Evolutionary conservation across 2,797 vertebrate genomes (phyloP).

Genomic region (Muscicapa striata): DNA sequence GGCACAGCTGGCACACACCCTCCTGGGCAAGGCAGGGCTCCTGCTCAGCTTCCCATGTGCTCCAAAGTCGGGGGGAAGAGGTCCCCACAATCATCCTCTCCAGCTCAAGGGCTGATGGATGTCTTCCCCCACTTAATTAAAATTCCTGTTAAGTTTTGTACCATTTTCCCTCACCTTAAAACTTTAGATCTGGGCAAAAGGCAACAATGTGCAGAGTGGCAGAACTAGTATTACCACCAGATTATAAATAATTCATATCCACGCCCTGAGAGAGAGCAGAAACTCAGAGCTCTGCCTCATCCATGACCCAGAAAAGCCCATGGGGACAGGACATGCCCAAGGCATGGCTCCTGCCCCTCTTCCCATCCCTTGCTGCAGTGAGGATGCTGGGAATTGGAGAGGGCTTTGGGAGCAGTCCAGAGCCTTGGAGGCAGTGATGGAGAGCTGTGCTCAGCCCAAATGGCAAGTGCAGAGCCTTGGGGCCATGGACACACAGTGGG

Average conservation of each 20-base stretch:
- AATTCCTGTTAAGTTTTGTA: background rate
- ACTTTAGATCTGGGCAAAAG: background rate
- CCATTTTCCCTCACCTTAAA: background rate
- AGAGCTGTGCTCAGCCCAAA: background rate
- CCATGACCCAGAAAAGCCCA: conserved; percentile 27
- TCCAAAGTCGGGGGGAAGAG: background rate
- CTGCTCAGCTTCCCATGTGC: accelerated
- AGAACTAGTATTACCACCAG: conserved; percentile 34
- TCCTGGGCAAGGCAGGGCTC: background rate
- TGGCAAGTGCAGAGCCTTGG: background rate
- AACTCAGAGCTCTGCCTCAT: background rate
- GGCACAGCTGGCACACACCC: background rate
- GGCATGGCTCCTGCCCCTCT: background rate
- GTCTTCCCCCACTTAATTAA: background rate
- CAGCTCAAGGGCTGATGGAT: background rate
- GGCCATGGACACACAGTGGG: accelerated
- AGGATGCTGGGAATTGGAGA: background rate
- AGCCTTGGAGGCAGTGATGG: accelerated
- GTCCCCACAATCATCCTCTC: background rate
- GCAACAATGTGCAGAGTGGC: background rate
- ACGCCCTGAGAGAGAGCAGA: conserved; percentile 5
- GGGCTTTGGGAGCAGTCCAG: background rate
- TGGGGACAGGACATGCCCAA: accelerated
- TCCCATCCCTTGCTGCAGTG: accelerated
- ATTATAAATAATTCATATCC: conserved; percentile 32